Evolutionary conservation across 2,888 invertebrate species (phyloP).

Genomic region (Laothoe populi): DNA sequence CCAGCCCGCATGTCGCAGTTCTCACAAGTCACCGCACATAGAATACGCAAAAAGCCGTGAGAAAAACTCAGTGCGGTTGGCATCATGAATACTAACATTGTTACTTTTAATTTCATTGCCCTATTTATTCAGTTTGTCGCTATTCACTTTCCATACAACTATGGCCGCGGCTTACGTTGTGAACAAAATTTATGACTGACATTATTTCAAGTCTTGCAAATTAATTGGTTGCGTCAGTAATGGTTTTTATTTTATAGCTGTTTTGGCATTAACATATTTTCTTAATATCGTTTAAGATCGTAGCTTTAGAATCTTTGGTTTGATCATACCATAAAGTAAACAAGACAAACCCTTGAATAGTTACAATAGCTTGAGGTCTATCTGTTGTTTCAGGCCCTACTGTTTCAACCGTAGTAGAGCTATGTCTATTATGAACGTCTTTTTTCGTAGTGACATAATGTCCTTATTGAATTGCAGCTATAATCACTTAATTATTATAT

Average conservation of each 20-base stretch:
- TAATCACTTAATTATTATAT: no score
- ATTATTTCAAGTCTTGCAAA: not conserved
- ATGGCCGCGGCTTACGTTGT: not conserved
- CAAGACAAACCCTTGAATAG: not conserved
- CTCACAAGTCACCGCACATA: conserved; percentile 62
- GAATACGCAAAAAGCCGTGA: conserved; percentile 75
- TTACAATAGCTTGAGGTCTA: no score
- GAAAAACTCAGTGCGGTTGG: conserved; percentile 70
- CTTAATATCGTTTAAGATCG: not conserved
- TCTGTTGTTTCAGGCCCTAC: no score
- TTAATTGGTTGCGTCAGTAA: not conserved
- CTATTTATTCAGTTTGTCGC: conserved; percentile 49
- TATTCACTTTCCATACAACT: conserved; percentile 21
- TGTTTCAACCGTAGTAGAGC: no score
- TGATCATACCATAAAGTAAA: not conserved
- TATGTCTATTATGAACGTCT: no score
- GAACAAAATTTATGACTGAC: not conserved
- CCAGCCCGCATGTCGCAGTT: conserved; percentile 59
- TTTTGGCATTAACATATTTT: not conserved
- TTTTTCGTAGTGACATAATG: no score
- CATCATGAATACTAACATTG: conserved; percentile 69
- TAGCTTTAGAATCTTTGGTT: not conserved
- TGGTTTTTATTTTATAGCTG: not conserved
- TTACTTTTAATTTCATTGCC: conserved; percentile 75
- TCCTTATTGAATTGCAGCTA: no score